phyloP scores from a whole-genome alignment of 2,113 vertebrate genomes.

The Mixornis gularis region DNA sequence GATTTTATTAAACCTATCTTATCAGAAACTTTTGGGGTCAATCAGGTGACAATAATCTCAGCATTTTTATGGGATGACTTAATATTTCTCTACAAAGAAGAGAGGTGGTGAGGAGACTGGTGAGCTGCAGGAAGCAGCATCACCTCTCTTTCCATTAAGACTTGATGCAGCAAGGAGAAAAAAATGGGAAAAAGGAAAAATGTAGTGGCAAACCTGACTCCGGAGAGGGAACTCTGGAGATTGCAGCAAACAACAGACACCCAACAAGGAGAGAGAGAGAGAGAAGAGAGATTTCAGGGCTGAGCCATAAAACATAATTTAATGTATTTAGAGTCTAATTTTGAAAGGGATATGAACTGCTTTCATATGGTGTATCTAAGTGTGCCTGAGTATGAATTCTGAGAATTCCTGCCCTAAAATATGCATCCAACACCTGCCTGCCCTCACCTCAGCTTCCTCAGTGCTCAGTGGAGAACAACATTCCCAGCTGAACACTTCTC shows the following conservation, averaged over 20 bases:
- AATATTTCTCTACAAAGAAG: neutral
- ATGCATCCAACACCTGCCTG: too few relatives aligned
- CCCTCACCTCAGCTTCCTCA: neutral
- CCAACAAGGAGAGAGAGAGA: neutral
- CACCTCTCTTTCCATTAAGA: neutral
- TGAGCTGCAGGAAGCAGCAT: neutral
- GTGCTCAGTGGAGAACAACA: neutral
- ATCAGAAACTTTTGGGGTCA: neutral
- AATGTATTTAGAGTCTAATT: neutral
- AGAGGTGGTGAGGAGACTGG: neutral
- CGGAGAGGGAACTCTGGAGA: neutral
- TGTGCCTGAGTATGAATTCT: neutral
- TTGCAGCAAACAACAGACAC: neutral
- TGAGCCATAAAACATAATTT: neutral
- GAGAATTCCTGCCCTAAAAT: neutral
- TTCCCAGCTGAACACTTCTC: neutral
- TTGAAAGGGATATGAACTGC: neutral
- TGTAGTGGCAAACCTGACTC: neutral
- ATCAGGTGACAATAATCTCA: neutral
- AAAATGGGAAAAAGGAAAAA: neutral
- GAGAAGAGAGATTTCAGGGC: neutral
- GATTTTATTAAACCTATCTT: neutral
- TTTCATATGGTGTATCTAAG: fast-evolving
- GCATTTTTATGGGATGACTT: neutral
- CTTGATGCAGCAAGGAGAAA: neutral